A percentile compares a stretch with the other conserved stretches of the same genome.
phyloP scores from a whole-genome alignment of 1,140 invertebrate species.

The Aricia agestis region DNA sequence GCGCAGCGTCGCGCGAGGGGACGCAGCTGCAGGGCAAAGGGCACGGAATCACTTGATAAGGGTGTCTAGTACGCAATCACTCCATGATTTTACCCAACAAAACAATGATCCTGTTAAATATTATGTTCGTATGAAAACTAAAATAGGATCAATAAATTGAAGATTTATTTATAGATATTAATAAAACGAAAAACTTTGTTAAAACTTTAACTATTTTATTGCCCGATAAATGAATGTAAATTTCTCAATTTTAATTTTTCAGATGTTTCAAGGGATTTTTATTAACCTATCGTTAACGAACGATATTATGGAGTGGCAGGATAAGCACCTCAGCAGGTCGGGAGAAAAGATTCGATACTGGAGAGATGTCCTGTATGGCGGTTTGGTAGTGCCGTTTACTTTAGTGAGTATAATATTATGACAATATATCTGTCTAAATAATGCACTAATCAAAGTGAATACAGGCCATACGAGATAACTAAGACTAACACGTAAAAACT shows the following conservation, averaged over 20 bases:
- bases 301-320: conserved; percentile 1
- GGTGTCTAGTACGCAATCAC: not conserved
- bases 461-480: too few relatives aligned
- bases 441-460: too few relatives aligned
- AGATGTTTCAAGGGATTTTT: conserved; percentile 7
- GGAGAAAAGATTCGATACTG: not conserved
- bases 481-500: too few relatives aligned
- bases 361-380: not conserved
- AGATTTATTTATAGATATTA: too few relatives aligned
- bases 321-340: not conserved
- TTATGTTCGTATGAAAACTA: too few relatives aligned
- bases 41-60: not conserved
- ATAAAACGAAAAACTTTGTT: too few relatives aligned
- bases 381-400: not conserved
- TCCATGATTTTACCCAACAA: not conserved
- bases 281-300: not conserved
- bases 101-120: not conserved
- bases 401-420: not conserved
- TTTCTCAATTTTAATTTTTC: not conserved
- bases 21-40: not conserved
- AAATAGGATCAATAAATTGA: too few relatives aligned
- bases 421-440: too few relatives aligned
- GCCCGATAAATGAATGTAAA: not conserved
- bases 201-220: too few relatives aligned
- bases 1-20: not conserved